Base-by-base conservation (phyloP, 1,140 invertebrate species). In the Conopomorpha cramerella region DNA sequence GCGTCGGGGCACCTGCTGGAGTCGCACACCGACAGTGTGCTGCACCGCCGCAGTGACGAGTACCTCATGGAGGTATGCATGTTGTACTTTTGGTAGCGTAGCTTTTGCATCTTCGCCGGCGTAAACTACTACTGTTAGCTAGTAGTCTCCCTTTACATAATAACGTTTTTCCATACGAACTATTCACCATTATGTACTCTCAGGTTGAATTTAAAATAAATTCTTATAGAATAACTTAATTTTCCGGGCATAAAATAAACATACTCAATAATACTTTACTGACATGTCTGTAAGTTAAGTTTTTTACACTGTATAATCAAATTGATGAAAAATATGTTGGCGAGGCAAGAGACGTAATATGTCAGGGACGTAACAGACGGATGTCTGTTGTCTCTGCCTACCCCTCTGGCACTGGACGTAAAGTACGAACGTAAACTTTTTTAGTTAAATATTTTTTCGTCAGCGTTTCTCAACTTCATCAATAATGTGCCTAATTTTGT, bases 1-100 rank as follows among this genome's bases (percentile, higher is more conserved):
- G 89, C 89, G 1, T 86, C 84, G 17, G 85, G 84, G 1, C 85
- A 85, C 49, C 79, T 85, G 26, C 56, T 86, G 35, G 83, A 87
- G 55, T 82, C 82, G 36, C 79, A 82, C 46, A 81, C 81, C n/a
- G 81, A 83, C 38, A 80, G 74, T 49, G 80, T 61, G 19, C 38
- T 70, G 27, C 72, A 78, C 48, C 70, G 73, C 38, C 66, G 57
- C 30, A 82, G 81, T 55, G 81, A 82, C 40, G 82, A 83, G 55
- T 81, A 81, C 33, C 57, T 82, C 8, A 68, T 83, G 50, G 82
- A 84, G 58, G 81, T 81, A 33, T 72, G 45, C 41, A 15, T 12
- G 23, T 8, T 14, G 28, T 19, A 7, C 3, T 10, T 36, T 23
- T 4, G 19, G 19, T n/a, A n/a, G n/a, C n/a, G n/a, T n/a, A n/a